Conservation (phyloP, 2,113 vertebrate genomes). For the Murina feae region DNA sequence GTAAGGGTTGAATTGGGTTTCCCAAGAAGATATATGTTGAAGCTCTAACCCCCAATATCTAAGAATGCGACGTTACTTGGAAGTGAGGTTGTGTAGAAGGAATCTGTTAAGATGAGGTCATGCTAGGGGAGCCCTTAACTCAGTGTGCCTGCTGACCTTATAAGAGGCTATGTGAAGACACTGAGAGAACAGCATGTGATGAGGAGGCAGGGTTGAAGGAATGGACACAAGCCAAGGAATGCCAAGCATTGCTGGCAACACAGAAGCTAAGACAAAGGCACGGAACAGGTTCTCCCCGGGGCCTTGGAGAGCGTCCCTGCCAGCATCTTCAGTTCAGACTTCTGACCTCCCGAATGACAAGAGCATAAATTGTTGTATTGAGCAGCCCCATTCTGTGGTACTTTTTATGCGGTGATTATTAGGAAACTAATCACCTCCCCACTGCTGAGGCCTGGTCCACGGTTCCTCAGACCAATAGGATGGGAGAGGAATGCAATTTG, state of each 20-base stretch:
- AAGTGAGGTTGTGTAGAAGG: neutral
- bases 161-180: neutral
- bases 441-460: neutral
- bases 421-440: neutral
- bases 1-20: neutral
- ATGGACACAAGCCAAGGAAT: neutral
- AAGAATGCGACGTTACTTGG: neutral
- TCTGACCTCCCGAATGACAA: neutral
- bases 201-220: neutral
- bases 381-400: no score
- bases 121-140: neutral
- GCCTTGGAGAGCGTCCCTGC: no score
- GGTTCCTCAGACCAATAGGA: neutral
- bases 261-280: neutral
- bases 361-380: neutral
- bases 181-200: neutral
- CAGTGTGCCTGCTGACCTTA: neutral
- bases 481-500: neutral
- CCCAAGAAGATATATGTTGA: neutral
- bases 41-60: neutral
- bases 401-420: neutral
- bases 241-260: neutral
- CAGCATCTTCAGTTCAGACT: neutral
- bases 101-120: neutral
- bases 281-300: neutral